A percentile compares a stretch with the other conserved stretches of the same genome.
Conservation (phyloP, 2,113 vertebrate species). For the Grammomys dolichurus region DNA sequence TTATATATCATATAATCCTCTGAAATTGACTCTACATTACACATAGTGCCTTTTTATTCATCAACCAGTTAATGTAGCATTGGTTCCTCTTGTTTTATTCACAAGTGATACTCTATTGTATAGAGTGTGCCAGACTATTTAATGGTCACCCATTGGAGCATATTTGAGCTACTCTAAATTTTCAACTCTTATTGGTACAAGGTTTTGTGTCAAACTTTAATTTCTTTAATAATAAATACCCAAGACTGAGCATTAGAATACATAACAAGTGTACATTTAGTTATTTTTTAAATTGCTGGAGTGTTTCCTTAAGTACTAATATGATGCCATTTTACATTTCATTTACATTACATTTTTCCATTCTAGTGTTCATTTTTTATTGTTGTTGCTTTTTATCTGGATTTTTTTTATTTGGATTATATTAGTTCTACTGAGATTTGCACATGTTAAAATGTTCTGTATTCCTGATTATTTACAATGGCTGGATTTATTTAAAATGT, state of each 20-base stretch:
- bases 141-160: not conserved
- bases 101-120: not conserved
- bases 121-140: not conserved
- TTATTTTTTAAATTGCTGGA: not conserved
- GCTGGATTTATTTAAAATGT: not conserved
- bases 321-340: not conserved
- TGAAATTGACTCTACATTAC: not conserved
- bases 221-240: not conserved
- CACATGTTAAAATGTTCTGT: not conserved
- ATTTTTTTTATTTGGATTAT: not conserved
- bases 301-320: not conserved
- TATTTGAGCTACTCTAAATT: not conserved
- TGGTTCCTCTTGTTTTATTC: not conserved
- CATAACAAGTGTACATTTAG: not conserved
- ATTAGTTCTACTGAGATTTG: not conserved
- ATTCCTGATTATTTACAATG: not conserved
- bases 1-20: not conserved
- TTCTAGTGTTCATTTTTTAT: not conserved
- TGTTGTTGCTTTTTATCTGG: not conserved
- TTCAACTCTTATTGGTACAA: not conserved
- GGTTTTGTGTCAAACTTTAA: not conserved
- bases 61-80: not conserved
- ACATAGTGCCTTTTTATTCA: not conserved
- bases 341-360: not conserved
- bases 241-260: not conserved